These are phyloP conservation scores for Cinclus mexicanus DNA, from an alignment of 2,113 vertebrate species.

Conservation along the genomic window DNA sequence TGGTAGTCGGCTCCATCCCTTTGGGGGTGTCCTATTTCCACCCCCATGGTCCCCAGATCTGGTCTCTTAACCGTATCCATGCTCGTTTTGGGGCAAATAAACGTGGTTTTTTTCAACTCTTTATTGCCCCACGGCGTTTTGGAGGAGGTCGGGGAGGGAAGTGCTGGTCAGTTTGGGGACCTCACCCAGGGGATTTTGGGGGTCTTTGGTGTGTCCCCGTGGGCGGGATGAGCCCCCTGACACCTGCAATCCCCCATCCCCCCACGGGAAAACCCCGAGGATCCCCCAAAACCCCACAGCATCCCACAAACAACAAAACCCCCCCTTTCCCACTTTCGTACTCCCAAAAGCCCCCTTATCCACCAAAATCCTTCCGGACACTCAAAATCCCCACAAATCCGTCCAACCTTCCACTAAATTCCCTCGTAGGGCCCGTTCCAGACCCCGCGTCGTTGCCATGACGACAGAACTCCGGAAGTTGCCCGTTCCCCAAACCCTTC, in stretches of 20 bases:
- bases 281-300: too few species aligned
- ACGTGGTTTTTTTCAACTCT: not conserved
- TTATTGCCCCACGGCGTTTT: not conserved
- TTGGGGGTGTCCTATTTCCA: not conserved
- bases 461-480: not conserved
- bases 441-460: not conserved
- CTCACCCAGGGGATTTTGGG: not conserved
- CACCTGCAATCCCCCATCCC: not conserved
- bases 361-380: not conserved
- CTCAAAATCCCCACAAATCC: not conserved
- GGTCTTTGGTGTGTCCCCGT: not conserved
- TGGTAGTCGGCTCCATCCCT: not conserved
- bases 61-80: rapidly evolving
- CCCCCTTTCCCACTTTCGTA: not conserved
- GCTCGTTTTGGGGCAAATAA: not conserved
- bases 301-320: not conserved
- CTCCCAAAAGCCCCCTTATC: not conserved
- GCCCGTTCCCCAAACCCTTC: not conserved
- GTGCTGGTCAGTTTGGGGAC: not conserved
- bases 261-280: rapidly evolving
- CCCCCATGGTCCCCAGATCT: not conserved
- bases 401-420: too few species aligned
- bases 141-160: rapidly evolving
- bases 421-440: rapidly evolving
- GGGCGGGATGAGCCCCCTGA: not conserved